A percentile compares a stretch with the other conserved stretches of the same genome.
phyloP scores from a whole-genome alignment of 1,140 invertebrate species.

The Diabrotica undecimpunctata region DNA sequence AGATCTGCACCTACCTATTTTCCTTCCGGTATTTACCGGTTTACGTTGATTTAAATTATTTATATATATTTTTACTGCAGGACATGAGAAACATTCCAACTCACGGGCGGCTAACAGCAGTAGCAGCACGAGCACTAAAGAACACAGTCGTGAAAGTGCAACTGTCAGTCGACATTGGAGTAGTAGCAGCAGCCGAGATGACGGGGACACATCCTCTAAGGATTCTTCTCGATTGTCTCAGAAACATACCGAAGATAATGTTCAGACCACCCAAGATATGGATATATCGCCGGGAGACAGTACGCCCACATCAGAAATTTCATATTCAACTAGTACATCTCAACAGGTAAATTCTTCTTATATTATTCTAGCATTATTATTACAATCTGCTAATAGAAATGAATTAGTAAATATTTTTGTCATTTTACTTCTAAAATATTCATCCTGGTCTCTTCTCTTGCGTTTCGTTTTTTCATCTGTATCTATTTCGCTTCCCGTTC shows the following conservation, averaged over 20 bases:
- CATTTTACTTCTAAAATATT: no score
- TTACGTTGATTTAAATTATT: no score
- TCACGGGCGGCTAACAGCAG: constrained; percentile 56
- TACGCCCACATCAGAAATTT: constrained; percentile 70
- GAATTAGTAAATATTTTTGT: no score
- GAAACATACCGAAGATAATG: constrained; percentile 37
- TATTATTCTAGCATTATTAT: background rate
- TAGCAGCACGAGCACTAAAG: constrained; percentile 44
- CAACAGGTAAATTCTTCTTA: background rate
- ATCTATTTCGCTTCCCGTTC: no score
- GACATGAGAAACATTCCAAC: constrained; percentile 76
- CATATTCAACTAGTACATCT: constrained; percentile 4
- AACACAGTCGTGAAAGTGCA: constrained; percentile 30
- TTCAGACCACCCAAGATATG: constrained; percentile 64
- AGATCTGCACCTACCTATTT: no score
- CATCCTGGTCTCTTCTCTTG: no score
- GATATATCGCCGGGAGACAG: constrained; percentile 82
- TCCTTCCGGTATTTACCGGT: no score
- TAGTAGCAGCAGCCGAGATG: constrained; percentile 35
- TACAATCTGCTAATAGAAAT: background rate
- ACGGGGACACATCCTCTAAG: constrained; percentile 40
- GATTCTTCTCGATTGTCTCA: constrained; percentile 39
- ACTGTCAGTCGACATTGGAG: constrained; percentile 40
- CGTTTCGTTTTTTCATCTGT: no score
- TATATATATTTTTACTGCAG: constrained; percentile 39